Base-by-base conservation (phyloP, 2,797 vertebrate genomes). In the Sparus aurata region DNA sequence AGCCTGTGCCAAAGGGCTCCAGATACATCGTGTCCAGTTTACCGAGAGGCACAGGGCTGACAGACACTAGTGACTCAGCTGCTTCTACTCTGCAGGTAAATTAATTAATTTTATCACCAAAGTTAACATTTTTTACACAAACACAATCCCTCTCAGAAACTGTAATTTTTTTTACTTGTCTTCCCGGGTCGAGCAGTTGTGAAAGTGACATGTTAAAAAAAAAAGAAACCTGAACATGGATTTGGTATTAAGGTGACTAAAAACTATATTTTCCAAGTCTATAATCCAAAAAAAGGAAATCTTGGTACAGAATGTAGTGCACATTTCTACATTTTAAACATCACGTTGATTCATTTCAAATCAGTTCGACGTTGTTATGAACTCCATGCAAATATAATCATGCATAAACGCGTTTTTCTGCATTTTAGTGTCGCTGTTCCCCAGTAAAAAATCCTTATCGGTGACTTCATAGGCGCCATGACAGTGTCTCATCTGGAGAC, bases 21-120 rank as follows among this genome's bases (percentile, higher is more conserved):
- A 91, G 93, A 58, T 95, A 93, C 86, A 87, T 93, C 5, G 93
- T 94, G 79, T 95, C 92, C 83, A 94, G 93, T 82, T 2, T 94
- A 74, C 92, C 91, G 16, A 91, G 80, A 73, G 90, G 92, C 8
- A 93, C 91, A 47, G 92, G 90, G n/a, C 41, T 91, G 61, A 88
- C 89, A 10, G 88, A 93, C n/a, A 92, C 92, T 5, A 94, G 92
- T 34, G 91, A 79, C 73, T n/a, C n/a, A n/a, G n/a, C n/a, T n/a
- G n/a, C n/a, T n/a, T n/a, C n/a, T n/a, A n/a, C n/a, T n/a, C n/a
- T n/a, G n/a, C n/a, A n/a, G n/a, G n/a, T n/a, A n/a, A n/a, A n/a
- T n/a, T n/a, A n/a, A n/a, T n/a, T n/a, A 53, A 53, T 13, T 27
- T 10, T 10, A 52, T 3, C 3, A 23, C 16, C 5, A 16, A 2